Evolutionary conservation across 2,113 vertebrate genomes (phyloP).

Genomic region (Copsychus sechellarum): DNA sequence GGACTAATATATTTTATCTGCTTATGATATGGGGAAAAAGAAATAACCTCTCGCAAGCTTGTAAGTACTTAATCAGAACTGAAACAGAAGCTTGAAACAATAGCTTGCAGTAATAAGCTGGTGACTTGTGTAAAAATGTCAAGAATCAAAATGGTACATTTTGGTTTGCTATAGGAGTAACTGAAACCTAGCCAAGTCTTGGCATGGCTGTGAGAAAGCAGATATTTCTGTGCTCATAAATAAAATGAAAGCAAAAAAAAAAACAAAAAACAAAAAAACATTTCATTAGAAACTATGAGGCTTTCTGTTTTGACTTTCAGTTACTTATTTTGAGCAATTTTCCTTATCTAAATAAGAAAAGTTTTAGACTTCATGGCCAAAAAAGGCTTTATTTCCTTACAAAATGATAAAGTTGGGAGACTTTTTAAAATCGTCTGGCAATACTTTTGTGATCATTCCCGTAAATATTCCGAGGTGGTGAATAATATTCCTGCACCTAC

Average conservation of each 20-base stretch:
- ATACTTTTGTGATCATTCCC: not conserved
- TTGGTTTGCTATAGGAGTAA: not conserved
- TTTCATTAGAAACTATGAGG: not conserved
- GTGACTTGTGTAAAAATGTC: not conserved
- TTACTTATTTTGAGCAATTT: not conserved
- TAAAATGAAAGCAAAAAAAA: not conserved
- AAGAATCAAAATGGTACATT: not conserved
- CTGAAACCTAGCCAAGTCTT: not conserved
- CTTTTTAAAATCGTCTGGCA: not conserved
- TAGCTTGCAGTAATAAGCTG: not conserved
- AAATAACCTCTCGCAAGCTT: not conserved
- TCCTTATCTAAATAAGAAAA: not conserved
- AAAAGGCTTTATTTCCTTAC: not conserved
- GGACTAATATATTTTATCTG: not conserved
- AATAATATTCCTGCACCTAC: conserved; percentile 43
- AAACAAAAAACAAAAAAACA: too few relatives aligned
- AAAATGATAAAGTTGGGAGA: conserved; percentile 18
- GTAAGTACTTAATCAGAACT: not conserved
- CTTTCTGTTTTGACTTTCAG: not conserved
- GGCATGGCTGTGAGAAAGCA: not conserved
- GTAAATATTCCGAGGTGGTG: conserved; percentile 36
- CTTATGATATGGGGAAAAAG: not conserved
- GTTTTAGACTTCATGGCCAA: not conserved
- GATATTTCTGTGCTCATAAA: not conserved
- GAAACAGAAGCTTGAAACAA: not conserved